phyloP scores from a whole-genome alignment of 1,140 invertebrate species.

The Drosophila novamexicana region DNA sequence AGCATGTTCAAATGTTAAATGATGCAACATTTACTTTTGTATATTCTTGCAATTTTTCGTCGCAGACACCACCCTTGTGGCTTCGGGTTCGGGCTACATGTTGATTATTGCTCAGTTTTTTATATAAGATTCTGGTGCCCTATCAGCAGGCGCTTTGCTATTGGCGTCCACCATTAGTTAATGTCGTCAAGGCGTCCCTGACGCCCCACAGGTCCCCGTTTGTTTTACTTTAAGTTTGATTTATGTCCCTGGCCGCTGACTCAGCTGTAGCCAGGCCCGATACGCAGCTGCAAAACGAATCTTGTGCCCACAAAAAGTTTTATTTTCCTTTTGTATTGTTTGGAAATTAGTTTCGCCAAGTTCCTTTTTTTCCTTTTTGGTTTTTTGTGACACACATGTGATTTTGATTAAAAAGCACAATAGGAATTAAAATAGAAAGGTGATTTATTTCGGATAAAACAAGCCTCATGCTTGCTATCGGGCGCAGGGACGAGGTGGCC shows the following conservation, averaged over 20 bases:
- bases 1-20: constrained; percentile 52
- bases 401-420: constrained; percentile 67
- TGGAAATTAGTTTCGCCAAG: constrained; percentile 61
- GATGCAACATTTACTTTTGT: constrained; percentile 52
- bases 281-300: constrained; percentile 51
- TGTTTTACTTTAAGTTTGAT: constrained; percentile 62
- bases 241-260: constrained; percentile 51
- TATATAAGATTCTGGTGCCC: constrained; percentile 9
- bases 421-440: constrained; percentile 58
- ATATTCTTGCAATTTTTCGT: constrained; percentile 44
- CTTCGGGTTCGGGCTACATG: background rate
- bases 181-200: constrained; percentile 43
- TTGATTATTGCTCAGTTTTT: constrained; percentile 33
- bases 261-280: constrained; percentile 40
- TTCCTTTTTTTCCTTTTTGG: constrained; percentile 13
- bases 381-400: constrained; percentile 53
- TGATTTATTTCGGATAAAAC: constrained; percentile 48
- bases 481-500: background rate
- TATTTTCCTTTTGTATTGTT: constrained; percentile 32
- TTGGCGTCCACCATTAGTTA: constrained; percentile 54
- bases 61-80: constrained; percentile 20
- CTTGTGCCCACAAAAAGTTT: constrained; percentile 37
- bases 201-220: constrained; percentile 16
- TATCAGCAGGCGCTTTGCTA: constrained; percentile 24
- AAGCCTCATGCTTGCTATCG: constrained; percentile 18